Conservation (phyloP, 2,888 invertebrate species). For the Caradrina clavipalpis region DNA sequence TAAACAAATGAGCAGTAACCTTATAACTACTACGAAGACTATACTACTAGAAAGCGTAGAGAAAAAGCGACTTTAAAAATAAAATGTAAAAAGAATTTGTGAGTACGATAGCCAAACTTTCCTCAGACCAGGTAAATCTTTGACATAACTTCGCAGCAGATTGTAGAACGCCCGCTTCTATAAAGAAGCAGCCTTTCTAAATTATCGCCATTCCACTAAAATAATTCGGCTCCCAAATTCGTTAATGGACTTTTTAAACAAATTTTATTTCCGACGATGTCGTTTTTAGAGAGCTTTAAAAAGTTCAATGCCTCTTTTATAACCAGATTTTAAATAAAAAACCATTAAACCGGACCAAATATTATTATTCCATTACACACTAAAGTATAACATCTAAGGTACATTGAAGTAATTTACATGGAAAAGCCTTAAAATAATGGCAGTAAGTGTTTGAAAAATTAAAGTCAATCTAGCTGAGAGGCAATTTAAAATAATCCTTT, state of each 20-base stretch:
- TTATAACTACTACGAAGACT: too few relatives aligned
- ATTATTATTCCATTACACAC: constrained; percentile 21
- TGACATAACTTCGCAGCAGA: neutral
- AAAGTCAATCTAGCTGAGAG: constrained; percentile 54
- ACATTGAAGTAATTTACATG: constrained; percentile 44
- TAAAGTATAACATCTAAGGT: neutral
- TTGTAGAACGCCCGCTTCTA: constrained; percentile 3
- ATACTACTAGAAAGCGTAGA: too few relatives aligned
- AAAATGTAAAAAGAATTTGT: too few relatives aligned
- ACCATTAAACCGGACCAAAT: constrained; percentile 14
- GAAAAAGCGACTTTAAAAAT: too few relatives aligned
- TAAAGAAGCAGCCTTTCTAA: constrained; percentile 9
- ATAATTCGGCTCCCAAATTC: constrained; percentile 13
- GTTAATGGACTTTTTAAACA: constrained; percentile 38
- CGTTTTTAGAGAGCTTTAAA: constrained; percentile 26
- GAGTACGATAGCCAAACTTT: neutral
- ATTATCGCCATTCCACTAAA: constrained; percentile 17
- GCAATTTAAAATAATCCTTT: constrained; percentile 63
- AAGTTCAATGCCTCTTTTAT: constrained; percentile 2
- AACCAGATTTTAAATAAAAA: constrained; percentile 26
- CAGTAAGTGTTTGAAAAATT: constrained; percentile 46
- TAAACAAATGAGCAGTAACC: too few relatives aligned
- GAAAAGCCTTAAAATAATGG: constrained; percentile 33
- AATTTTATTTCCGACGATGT: constrained; percentile 18
- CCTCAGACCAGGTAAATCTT: neutral